Percentiles rank a stretch among this genome's conserved stretches.
phyloP scores from a whole-genome alignment of 2,888 invertebrate genomes.

The Candidula unifasciata region DNA sequence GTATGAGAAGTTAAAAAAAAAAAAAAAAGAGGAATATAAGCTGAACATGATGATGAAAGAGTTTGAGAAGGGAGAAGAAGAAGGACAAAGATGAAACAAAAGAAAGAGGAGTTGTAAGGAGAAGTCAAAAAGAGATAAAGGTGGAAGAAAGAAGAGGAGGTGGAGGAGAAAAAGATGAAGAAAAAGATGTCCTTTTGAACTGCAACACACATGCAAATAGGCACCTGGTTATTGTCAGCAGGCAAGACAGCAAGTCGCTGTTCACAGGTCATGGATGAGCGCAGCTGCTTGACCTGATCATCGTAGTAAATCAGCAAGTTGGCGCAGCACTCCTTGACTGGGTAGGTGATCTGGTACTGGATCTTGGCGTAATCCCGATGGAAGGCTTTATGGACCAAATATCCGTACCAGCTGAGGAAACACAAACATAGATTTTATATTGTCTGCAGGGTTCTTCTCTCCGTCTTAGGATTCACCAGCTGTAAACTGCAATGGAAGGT shows the following conservation, averaged over 20 bases:
- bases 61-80: too few relatives aligned
- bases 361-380: slow-evolving; percentile 68
- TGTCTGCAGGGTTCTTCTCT: too few relatives aligned
- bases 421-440: not conserved
- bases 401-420: slow-evolving; percentile 67
- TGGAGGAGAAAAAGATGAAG: too few relatives aligned
- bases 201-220: not conserved
- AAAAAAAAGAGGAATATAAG: too few relatives aligned
- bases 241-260: slow-evolving; percentile 66
- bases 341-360: slow-evolving; percentile 71
- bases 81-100: too few relatives aligned
- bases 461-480: too few relatives aligned
- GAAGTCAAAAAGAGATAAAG: too few relatives aligned
- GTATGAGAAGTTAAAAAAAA: too few relatives aligned
- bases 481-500: too few relatives aligned
- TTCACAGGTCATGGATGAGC: slow-evolving; percentile 65
- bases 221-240: slow-evolving; percentile 64
- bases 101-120: too few relatives aligned
- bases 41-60: too few relatives aligned
- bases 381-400: slow-evolving; percentile 70
- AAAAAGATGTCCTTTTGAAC: not conserved
- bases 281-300: slow-evolving; percentile 66
- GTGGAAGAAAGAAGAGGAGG: too few relatives aligned
- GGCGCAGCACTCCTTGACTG: slow-evolving; percentile 68
- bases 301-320: slow-evolving; percentile 73